These are phyloP conservation scores for Pammene fasciana DNA, from an alignment of 2,888 invertebrate genomes.

Conservation along the genomic window DNA sequence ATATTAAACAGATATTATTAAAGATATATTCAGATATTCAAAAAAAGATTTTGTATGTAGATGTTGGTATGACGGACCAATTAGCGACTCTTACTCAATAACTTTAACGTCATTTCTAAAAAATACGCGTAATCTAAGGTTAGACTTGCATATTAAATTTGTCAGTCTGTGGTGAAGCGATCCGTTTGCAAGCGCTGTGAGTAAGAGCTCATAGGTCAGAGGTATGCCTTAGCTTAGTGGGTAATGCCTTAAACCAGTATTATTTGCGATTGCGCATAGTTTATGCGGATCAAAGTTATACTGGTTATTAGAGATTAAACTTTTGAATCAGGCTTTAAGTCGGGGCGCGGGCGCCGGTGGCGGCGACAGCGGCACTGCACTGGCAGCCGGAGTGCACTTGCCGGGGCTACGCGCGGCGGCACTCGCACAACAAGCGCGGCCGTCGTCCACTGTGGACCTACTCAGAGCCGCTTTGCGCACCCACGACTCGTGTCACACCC, in stretches of 20 bases:
- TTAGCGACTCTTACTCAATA: too few relatives aligned
- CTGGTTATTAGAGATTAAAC: neutral
- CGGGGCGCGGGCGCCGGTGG: conserved; percentile 47
- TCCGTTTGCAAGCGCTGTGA: neutral
- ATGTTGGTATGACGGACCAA: too few relatives aligned
- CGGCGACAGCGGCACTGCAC: conserved; percentile 44
- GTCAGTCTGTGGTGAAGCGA: too few relatives aligned
- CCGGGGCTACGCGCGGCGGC: conserved; percentile 57
- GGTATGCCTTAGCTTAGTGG: neutral
- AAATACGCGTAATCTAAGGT: too few relatives aligned
- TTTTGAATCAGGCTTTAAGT: neutral
- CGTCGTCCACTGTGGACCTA: conserved; percentile 74
- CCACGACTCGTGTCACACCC: conserved; percentile 66
- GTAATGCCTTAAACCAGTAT: neutral
- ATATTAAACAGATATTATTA: too few relatives aligned
- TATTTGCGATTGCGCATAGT: neutral
- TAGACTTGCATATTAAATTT: too few relatives aligned
- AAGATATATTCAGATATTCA: too few relatives aligned
- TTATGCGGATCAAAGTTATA: neutral
- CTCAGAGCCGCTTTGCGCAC: conserved; percentile 65
- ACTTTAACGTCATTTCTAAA: too few relatives aligned
- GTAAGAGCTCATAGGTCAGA: neutral
- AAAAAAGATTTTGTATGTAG: too few relatives aligned
- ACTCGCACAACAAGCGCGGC: conserved; percentile 74
- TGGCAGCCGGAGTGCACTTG: conserved; percentile 55